These are phyloP conservation scores for Leiothrix lutea DNA, from an alignment of 2,113 vertebrate species.

Conservation along the genomic window DNA sequence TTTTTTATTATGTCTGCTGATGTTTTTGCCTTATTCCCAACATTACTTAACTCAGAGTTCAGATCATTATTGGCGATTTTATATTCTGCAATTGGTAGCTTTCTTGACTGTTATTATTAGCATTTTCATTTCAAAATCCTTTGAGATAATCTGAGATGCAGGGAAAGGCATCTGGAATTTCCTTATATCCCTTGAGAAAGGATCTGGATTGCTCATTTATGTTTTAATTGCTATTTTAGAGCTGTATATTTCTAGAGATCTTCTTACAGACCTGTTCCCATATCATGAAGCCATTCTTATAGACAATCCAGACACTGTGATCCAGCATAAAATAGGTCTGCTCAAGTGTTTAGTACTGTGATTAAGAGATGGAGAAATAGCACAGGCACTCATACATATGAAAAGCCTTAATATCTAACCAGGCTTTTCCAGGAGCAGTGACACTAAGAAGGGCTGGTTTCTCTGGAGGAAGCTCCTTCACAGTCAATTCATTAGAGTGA, in stretches of 20 bases:
- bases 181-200: not conserved
- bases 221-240: constrained; percentile 18
- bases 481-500: not conserved
- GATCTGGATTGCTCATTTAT: not conserved
- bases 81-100: not conserved
- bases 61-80: not conserved
- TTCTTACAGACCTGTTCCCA: not conserved
- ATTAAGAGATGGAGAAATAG: constrained; percentile 6
- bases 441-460: not conserved
- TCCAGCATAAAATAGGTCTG: not conserved
- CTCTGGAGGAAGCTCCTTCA: not conserved
- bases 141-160: not conserved
- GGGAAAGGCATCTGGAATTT: not conserved
- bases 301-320: not conserved
- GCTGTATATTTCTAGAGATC: not conserved
- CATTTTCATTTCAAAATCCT: constrained; percentile 19
- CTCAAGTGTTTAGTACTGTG: not conserved
- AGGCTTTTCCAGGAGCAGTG: not conserved
- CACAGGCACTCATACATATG: not conserved
- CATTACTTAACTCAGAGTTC: not conserved
- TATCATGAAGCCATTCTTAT: not conserved
- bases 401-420: not conserved
- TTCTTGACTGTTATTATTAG: not conserved
- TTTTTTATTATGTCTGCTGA: not conserved
- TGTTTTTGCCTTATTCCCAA: not conserved